phyloP scores from a whole-genome alignment of 2,113 vertebrate genomes.

The Laterallus jamaicensis region DNA sequence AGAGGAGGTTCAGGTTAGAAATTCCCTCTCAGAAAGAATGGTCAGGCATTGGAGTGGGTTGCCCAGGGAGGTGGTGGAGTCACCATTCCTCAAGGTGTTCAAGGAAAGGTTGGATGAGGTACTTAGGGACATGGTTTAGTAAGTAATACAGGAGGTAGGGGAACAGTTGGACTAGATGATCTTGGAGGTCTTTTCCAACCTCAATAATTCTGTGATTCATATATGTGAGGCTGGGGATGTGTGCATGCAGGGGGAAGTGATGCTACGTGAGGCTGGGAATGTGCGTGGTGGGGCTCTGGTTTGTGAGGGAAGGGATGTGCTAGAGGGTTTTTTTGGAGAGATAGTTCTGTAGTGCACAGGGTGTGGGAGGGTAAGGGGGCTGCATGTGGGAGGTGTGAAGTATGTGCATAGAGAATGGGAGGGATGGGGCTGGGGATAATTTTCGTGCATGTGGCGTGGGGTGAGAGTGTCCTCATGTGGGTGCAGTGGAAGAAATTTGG shows the following conservation, averaged over 20 bases:
- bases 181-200: too few species aligned
- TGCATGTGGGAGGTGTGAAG: background rate
- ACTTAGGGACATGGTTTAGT: too few species aligned
- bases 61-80: too few species aligned
- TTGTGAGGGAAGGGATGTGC: background rate
- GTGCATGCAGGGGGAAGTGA: accelerated
- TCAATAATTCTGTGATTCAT: too few species aligned
- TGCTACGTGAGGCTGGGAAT: background rate
- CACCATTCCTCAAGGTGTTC: too few species aligned
- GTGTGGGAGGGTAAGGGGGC: background rate
- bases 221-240: accelerated
- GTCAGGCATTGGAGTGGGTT: too few species aligned
- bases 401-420: background rate
- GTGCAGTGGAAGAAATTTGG: background rate
- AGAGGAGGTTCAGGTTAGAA: too few species aligned
- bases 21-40: too few species aligned
- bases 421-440: background rate
- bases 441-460: accelerated
- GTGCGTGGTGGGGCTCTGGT: background rate
- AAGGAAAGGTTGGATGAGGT: too few species aligned
- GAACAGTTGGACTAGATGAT: too few species aligned
- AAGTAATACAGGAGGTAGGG: too few species aligned
- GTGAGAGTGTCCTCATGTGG: background rate
- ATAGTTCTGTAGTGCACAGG: background rate
- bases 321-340: accelerated